These are phyloP conservation scores for Hyppa rectilinea DNA, from an alignment of 2,888 invertebrate genomes.

Conservation along the genomic window DNA sequence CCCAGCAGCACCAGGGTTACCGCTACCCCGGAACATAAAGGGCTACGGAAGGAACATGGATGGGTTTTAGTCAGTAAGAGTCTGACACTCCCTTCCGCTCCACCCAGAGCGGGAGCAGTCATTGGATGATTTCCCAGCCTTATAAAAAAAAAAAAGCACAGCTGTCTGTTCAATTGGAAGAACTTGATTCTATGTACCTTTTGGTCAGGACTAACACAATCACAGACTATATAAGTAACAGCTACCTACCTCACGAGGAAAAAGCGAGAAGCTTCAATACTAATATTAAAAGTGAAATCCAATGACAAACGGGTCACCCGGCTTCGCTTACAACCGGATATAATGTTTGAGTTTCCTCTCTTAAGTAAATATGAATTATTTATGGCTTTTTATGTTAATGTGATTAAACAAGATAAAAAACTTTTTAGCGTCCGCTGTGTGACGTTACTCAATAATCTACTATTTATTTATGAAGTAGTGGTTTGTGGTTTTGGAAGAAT, in stretches of 20 bases:
- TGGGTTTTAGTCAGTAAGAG: too few relatives aligned
- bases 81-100: too few relatives aligned
- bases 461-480: constrained; percentile 7
- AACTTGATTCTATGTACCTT: too few relatives aligned
- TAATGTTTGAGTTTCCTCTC: constrained; percentile 55
- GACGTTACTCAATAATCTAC: neutral
- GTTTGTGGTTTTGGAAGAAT: constrained; percentile 15
- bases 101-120: too few relatives aligned
- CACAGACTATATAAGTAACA: constrained; percentile 20
- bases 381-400: constrained; percentile 46
- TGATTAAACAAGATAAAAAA: constrained; percentile 34
- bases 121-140: too few relatives aligned
- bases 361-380: constrained; percentile 57
- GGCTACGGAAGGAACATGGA: too few relatives aligned
- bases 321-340: constrained; percentile 58
- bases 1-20: too few relatives aligned
- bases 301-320: constrained; percentile 49
- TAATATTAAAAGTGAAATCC: constrained; percentile 59
- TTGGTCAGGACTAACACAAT: too few relatives aligned
- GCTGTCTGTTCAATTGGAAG: too few relatives aligned
- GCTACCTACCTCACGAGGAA: constrained; percentile 29
- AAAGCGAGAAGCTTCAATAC: constrained; percentile 52
- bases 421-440: neutral
- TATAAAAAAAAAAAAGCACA: too few relatives aligned
- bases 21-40: too few relatives aligned